Base-by-base conservation (phyloP, 2,797 vertebrate species). In the Rhynchotus rufescens region DNA sequence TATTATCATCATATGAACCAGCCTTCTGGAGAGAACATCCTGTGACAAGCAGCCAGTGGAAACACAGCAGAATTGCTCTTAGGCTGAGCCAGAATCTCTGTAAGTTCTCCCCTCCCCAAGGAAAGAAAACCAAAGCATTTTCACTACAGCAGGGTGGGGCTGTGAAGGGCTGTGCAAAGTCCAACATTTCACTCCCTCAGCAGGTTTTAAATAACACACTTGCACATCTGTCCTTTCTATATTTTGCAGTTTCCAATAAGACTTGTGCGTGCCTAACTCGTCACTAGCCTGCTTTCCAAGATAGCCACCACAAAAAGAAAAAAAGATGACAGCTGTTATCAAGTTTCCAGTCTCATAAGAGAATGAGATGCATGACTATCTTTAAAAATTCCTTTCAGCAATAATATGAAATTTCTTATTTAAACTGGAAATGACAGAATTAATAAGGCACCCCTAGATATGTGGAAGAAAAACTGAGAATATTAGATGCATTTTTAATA, bases 91-190 rank as follows among this genome's bases (percentile, higher is more conserved):
- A 96, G 88, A 78, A 74, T 79, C 45, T 69, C n/a, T 12, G 83
- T 73, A 69, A 87, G 60, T 75, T 79, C 90, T 40, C 61, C 66
- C 56, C 36, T 90, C 66, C 60, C 66, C 44, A 23, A 84, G 44
- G 20, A 92, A 92, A 83, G 77, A 78, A 94, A 95, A 93, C 13
- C 79, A 95, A 74, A 54, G 3, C 45, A 62, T 44, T 91, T 95
- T 85, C 78, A 87, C 67, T 90, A 88, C 84, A 84, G 67, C 15
- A 87, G 88, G 88, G 94, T 87, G 90, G 64, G 51, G 89, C 23
- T 87, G 80, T 36, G n/a, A 86, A 89, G 69, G 17, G 73, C 83
- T 86, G 71, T 15, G 25, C 51, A 62, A 83, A 93, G 79, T 40
- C 51, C 72, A 69, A 79, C 69, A 77, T 51, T 90, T 26, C 66